Conservation (phyloP, 1,140 invertebrate genomes). For the Drosophila suzukii region DNA sequence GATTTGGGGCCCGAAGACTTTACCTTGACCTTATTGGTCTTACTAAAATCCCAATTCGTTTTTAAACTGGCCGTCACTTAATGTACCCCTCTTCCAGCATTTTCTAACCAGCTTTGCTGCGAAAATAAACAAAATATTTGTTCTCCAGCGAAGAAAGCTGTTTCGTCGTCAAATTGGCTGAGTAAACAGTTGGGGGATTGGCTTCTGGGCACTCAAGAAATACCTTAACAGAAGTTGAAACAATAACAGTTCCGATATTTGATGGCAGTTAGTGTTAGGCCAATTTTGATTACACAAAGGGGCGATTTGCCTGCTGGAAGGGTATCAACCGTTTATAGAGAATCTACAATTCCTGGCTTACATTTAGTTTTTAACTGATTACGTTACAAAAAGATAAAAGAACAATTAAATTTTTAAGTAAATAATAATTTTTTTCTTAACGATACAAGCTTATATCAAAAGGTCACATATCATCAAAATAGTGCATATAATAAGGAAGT, state of each 20-base stretch:
- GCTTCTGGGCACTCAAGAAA: conserved; percentile 17
- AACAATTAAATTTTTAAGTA: no score
- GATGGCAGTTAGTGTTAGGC: conserved; percentile 11
- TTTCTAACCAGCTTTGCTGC: conserved; percentile 11
- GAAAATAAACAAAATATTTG: conserved; percentile 35
- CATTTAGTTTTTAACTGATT: background rate
- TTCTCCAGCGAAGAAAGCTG: no score
- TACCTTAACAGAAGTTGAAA: conserved; percentile 21
- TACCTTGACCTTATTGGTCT: no score
- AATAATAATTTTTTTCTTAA: background rate
- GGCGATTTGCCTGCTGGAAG: conserved; percentile 10
- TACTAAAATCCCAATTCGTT: conserved; percentile 11
- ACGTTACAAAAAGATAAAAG: no score
- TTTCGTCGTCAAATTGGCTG: conserved; percentile 1
- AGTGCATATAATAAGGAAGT: no score
- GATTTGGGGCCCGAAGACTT: no score
- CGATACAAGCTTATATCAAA: background rate
- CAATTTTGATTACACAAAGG: conserved; percentile 15
- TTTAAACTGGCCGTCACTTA: conserved; percentile 45
- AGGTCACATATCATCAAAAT: background rate
- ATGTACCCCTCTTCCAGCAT: no score
- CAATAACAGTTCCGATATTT: conserved; percentile 29
- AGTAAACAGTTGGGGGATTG: conserved; percentile 24
- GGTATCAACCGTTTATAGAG: background rate
- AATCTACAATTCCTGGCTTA: background rate